Conservation (phyloP, 2,797 vertebrate species). For the Amphiprion clarkii region DNA sequence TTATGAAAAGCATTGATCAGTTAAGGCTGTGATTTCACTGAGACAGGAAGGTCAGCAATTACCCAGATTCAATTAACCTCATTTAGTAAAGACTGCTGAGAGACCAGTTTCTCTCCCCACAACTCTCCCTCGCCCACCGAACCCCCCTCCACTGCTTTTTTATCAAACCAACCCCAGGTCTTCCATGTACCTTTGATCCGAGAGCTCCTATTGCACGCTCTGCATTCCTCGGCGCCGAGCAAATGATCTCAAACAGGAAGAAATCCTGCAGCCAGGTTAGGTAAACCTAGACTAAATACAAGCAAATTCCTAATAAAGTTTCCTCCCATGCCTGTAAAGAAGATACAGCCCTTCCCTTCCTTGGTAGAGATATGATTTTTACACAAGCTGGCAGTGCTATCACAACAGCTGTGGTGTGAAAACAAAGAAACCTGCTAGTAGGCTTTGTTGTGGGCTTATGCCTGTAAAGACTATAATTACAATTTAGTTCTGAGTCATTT, state of each 20-base stretch:
- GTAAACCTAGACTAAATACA: constrained; percentile 60
- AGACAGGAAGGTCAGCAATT: constrained; percentile 86
- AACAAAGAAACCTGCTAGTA: constrained; percentile 70
- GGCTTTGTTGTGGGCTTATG: constrained; percentile 66
- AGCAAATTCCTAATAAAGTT: constrained; percentile 36
- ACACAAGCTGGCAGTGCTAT: constrained; percentile 58
- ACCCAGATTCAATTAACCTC: constrained; percentile 87
- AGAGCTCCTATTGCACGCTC: constrained; percentile 51
- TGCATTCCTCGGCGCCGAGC: constrained; percentile 66
- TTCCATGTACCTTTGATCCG: constrained; percentile 74
- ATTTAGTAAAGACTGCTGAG: constrained; percentile 84
- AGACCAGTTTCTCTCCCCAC: constrained; percentile 73
- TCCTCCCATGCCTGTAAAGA: constrained; percentile 3
- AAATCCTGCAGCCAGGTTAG: constrained; percentile 47
- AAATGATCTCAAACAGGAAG: constrained; percentile 61
- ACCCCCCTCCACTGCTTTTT: constrained; percentile 40
- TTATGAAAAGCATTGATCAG: constrained; percentile 88
- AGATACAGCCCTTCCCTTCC: constrained; percentile 36
- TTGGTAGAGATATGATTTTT: constrained; percentile 39
- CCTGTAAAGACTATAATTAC: constrained; percentile 72
- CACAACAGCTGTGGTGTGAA: constrained; percentile 67
- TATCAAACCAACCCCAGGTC: constrained; percentile 69
- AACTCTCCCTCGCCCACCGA: constrained; percentile 34
- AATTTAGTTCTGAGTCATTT: constrained; percentile 71
- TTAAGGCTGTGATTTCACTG: constrained; percentile 84